Evolutionary conservation across 2,888 invertebrate genomes (phyloP).

Genomic region (Oxystoma pomonae): DNA sequence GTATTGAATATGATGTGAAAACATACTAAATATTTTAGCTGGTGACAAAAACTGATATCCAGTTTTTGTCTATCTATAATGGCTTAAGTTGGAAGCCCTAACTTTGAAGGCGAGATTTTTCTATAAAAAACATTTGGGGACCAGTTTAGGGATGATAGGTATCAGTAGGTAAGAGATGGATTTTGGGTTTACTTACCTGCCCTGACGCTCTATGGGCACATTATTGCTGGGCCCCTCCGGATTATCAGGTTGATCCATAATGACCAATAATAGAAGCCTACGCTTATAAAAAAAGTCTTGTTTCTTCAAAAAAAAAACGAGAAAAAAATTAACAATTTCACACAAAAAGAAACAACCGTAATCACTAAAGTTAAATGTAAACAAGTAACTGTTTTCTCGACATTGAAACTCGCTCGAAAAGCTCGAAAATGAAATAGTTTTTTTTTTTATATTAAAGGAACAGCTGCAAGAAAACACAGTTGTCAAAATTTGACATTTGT

Average conservation of each 20-base stretch:
- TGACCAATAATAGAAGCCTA: too few species aligned
- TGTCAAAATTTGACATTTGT: not conserved
- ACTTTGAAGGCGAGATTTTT: too few species aligned
- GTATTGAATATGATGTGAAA: too few species aligned
- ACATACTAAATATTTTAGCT: too few species aligned
- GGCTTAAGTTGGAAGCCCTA: too few species aligned
- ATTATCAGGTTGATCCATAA: not conserved
- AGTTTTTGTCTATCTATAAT: too few species aligned
- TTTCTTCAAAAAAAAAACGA: not conserved
- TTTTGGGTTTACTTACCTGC: not conserved
- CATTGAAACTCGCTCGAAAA: not conserved
- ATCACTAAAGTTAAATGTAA: not conserved
- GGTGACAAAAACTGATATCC: too few species aligned
- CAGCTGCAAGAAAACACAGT: not conserved
- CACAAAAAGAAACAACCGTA: not conserved
- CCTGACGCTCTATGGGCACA: not conserved
- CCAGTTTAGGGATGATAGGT: too few species aligned
- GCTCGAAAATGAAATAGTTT: not conserved
- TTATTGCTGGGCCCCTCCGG: not conserved
- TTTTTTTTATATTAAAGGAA: not conserved
- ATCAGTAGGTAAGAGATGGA: too few species aligned
- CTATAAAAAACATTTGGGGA: too few species aligned
- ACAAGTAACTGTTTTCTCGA: not conserved
- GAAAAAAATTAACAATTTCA: not conserved
- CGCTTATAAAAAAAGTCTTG: too few species aligned